Percentiles rank a stretch among this genome's conserved stretches.
Conservation (phyloP, 2,797 vertebrate genomes). For the Acanthis flammea region DNA sequence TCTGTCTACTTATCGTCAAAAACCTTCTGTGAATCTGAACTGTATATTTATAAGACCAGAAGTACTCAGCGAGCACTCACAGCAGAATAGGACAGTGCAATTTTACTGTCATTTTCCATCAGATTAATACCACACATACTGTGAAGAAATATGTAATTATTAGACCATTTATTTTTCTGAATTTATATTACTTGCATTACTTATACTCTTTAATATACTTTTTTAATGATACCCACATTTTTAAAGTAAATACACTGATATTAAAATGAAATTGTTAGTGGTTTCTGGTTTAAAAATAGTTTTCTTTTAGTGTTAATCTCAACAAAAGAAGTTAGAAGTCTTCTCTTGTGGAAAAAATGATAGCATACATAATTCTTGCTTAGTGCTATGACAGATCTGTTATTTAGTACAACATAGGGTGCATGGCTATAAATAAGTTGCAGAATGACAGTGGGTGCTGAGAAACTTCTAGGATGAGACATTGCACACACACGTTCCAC, state of each 20-base stretch:
- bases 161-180: neutral
- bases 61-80: neutral
- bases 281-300: neutral
- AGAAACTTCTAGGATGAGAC: neutral
- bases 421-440: neutral
- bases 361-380: neutral
- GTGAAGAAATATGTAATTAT: neutral
- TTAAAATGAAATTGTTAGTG: neutral
- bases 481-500: accelerated
- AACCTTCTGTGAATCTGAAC: slow-evolving; percentile 37
- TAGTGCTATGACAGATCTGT: neutral
- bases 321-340: neutral
- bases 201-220: neutral
- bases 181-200: neutral
- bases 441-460: neutral
- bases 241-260: neutral
- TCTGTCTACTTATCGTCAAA: slow-evolving; percentile 36
- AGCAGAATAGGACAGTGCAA: neutral
- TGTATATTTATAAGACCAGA: neutral
- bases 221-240: neutral
- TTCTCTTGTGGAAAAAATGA: neutral
- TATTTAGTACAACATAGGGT: neutral
- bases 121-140: neutral
- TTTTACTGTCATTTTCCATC: neutral
- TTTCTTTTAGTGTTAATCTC: neutral